Evolutionary conservation across 2,888 invertebrate genomes (phyloP), one percentile per base, ranked within the genome.

Genomic region (Cephus nigrinus): DNA sequence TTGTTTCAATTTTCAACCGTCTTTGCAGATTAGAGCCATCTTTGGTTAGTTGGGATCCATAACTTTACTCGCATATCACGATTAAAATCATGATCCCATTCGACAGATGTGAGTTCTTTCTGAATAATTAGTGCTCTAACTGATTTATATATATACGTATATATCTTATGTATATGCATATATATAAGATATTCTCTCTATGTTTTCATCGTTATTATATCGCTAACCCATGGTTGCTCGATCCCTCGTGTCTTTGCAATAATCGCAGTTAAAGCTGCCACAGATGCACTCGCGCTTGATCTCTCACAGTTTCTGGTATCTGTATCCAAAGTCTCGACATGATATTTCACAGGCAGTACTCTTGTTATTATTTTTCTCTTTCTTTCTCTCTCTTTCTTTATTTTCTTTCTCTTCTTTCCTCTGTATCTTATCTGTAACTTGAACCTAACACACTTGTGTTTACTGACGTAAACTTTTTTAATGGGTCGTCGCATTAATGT

Each of bases 41-140:
- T 84, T 83, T 85, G 81, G 86, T 86, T 84, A 84, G 76, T 85
- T 86, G 86, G 84, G 84, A 86, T 85, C 84, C 84, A 77, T 82
- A 84, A 84, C 81, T 82, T 84, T 83, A 84, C 78, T 83, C 81
- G 77, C 78, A 78, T 80, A 76, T 83, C 81, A 80, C 80, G 77
- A 82, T 82, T 83, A 85, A 73, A 77, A 81, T 83, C 81, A 82
- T 80, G 82, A 83, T 83, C 80, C 79, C 75, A 80, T 79, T 83
- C 79, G 80, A 80, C 76, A 85, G 80, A 84, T 77, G 86, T 86
- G 86, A 86, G 85, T 86, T 82, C 78, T 78, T 80, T 82, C 79
- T 79, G 71, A 80, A 55, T 55, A 55, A 55, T 55, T 55, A 23
- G 55, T 9, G 55, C 23, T 55, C 55, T 55, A 55, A 55, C 2